phyloP scores from a whole-genome alignment of 64 coral and sea anemone species.

The Catalaphyllia jardinei region DNA sequence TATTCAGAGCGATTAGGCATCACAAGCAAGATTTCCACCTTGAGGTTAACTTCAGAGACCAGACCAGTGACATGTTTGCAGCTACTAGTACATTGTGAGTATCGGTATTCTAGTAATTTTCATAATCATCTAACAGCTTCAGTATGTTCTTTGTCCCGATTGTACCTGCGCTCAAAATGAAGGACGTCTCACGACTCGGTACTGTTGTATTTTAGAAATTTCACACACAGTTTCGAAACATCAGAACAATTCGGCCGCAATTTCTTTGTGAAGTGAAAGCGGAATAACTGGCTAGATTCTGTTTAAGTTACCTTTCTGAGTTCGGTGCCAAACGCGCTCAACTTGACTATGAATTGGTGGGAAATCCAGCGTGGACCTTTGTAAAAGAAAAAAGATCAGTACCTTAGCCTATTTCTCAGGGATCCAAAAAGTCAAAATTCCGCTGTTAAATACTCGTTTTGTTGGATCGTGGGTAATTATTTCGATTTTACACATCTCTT shows the following conservation, averaged over 20 bases:
- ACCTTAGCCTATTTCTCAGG: not conserved
- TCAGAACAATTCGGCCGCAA: not conserved
- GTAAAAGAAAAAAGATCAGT: not conserved
- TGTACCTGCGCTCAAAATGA: not conserved
- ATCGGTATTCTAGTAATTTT: conserved; percentile 24
- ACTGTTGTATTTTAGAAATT: not conserved
- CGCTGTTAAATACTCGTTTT: not conserved
- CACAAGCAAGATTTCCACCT: not conserved
- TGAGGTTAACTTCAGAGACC: not conserved
- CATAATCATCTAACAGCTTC: not conserved
- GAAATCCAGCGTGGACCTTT: too few species aligned
- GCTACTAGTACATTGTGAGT: conserved; percentile 46
- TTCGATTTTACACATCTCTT: not conserved
- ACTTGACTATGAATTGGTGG: not conserved
- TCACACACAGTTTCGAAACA: not conserved
- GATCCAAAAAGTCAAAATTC: not conserved
- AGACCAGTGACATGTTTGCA: conserved; percentile 1
- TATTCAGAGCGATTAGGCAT: not conserved
- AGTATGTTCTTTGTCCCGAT: not conserved
- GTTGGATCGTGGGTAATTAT: conserved; percentile 31
- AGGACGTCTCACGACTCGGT: not conserved
- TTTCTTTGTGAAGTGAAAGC: not conserved
- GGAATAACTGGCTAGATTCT: not conserved
- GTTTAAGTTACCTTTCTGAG: not conserved
- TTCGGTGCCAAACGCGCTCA: not conserved